Base-by-base conservation (phyloP, 2,888 invertebrate species). In the Chirona hameri region DNA sequence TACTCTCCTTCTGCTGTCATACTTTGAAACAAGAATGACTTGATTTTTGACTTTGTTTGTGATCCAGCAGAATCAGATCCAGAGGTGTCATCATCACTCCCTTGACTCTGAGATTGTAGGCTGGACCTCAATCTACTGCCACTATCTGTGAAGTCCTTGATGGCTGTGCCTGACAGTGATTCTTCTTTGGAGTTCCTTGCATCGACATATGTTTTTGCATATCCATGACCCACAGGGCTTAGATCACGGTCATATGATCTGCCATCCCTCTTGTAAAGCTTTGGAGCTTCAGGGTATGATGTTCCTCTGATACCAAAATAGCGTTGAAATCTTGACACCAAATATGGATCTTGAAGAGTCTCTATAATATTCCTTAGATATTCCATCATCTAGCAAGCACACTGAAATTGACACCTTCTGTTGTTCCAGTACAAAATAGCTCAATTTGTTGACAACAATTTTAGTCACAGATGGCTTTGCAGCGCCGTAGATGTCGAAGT, bases 81-180 rank as follows among this genome's bases (percentile, higher is more conserved):
- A 18, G 76, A 76, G 3, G 76, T 76, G 9, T 76, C 76, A 76
- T 76, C 76, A 39, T 76, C 76, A 76, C 76, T 76, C 39, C 21
- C 76, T 39, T 39, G 46, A 46, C 46, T 76, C 46, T 24, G 24
- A 27, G 72, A 72, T 29, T 27, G 15, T 69, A 14, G 65, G 2
- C 4, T 39, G 39, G 39, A 39, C 27, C 27, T n/a, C 27, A 31
- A 0, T 31, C 15, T n/a, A 7, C 15, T 72, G 12, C 76, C 12
- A 10, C 3, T 39, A 0, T 76, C 15, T 12, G 46, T 24, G 9
- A 76, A 39, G 24, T 46, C 24, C 31, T 15, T 76, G 9, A 18
- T 24, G 21, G 0, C 46, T n/a, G 27, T 7, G 27, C 27, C 27
- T 10, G 18, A 27, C 14, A 29, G 7, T 10, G 2, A 21, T 18